Conservation (phyloP, 2,888 invertebrate genomes). For the Cyclophora albipunctata region DNA sequence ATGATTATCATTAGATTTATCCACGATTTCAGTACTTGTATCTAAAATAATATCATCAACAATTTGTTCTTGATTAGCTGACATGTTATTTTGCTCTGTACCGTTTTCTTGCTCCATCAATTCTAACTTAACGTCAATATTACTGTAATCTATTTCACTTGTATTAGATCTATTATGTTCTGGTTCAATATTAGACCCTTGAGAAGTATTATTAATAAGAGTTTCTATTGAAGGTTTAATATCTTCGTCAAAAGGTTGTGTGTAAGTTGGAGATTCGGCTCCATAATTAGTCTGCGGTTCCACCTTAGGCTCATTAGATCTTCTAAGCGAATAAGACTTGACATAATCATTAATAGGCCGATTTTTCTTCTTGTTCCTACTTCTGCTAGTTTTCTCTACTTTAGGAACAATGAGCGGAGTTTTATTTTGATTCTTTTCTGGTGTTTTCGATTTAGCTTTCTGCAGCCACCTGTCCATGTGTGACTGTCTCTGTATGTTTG, state of each 20-base stretch:
- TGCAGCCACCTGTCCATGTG: slow-evolving; percentile 72
- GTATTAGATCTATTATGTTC: no score
- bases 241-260: no score
- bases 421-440: slow-evolving; percentile 47
- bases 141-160: no score
- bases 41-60: not conserved
- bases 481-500: slow-evolving; percentile 63
- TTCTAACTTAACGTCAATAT: not conserved
- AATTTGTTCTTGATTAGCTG: no score
- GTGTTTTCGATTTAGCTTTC: slow-evolving; percentile 69
- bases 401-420: not conserved
- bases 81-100: not conserved
- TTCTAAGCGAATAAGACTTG: slow-evolving; percentile 39
- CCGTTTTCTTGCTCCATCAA: not conserved
- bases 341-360: slow-evolving; percentile 20
- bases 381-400: slow-evolving; percentile 7
- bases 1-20: not conserved
- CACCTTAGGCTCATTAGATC: slow-evolving; percentile 35
- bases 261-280: no score
- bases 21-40: not conserved
- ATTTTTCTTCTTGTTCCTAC: slow-evolving; percentile 30
- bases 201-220: no score
- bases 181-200: no score
- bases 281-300: not conserved
- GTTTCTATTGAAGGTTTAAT: no score